Base-by-base conservation (phyloP, 2,797 vertebrate genomes). In the Mormyrops attenuatus region DNA sequence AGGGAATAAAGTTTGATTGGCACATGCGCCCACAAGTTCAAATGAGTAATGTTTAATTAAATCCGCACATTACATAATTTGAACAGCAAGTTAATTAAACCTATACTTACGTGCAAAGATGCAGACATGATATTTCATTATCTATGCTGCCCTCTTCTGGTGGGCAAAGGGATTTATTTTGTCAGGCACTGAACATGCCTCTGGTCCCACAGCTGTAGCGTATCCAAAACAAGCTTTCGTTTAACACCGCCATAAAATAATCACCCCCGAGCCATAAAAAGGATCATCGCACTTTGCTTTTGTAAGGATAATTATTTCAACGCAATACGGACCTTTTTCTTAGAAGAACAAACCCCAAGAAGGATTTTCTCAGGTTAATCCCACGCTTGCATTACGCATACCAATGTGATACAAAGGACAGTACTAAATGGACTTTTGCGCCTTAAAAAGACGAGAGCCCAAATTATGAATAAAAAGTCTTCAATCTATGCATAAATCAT, bases 141-240 rank as follows among this genome's bases (percentile, higher is more conserved):
- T 66, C 92, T 92, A 94, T 93, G 44, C 92, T 94, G 94, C 94
- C 94, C 95, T 94, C 95, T 95, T 91, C 91, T 95, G 95, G 92
- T 88, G 41, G 30, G 85, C 47, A 77, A 87, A 88, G 82, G 88
- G 38, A 90, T 41, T 20, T 82, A 41, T 49, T 55, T 49, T 85
- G 60, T 69, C 89, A 77, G 52, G 50, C 82, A 50, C 53, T 63
- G 55, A 87, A 63, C n/a, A 85, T 66, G 77, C 44, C 41, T 82
- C 52, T 88, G 50, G 30, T 22, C 38, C 6, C 44, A 88, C 92
- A 94, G 93, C 93, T 95, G 93, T 84, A 85, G 80, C 88, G 91
- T 90, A 85, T 94, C 93, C 91, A 89, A 80, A 89, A 91, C 93
- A 44, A 92, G 90, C 52, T 3, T 0, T 88, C 66, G 89, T 91